phyloP scores from a whole-genome alignment of 2,888 invertebrate species.

The Syrphus vitripennis region DNA sequence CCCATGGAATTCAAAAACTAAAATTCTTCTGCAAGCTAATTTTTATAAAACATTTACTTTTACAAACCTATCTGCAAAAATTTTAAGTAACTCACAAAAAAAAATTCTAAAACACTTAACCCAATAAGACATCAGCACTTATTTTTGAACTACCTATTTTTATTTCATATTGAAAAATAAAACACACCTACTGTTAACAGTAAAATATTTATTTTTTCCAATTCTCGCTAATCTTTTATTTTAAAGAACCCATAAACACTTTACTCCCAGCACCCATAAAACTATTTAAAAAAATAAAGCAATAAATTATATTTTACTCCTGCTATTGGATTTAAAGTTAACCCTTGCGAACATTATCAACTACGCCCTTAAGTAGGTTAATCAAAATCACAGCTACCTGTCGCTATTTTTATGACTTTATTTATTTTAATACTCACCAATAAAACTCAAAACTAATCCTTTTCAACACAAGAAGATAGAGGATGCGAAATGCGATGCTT shows the following conservation, averaged over 20 bases:
- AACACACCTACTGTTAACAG: no score
- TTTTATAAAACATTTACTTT: no score
- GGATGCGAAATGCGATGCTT: background rate
- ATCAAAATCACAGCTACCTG: background rate
- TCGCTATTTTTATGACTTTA: background rate
- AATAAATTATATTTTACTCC: background rate
- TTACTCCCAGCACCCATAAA: background rate
- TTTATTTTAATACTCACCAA: constrained; percentile 44
- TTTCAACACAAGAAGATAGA: background rate
- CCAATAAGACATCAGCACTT: no score
- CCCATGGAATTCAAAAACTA: no score
- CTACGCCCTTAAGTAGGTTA: background rate
- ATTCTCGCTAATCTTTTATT: background rate
- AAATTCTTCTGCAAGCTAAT: no score
- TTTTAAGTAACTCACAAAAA: no score
- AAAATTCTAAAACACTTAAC: no score
- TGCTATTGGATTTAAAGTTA: background rate
- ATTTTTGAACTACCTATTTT: no score
- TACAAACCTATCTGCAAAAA: no score
- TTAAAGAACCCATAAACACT: background rate
- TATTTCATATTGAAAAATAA: background rate
- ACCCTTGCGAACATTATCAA: background rate
- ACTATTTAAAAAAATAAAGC: background rate
- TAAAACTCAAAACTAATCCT: constrained; percentile 49
- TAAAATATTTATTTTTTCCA: no score